Evolutionary conservation across 2,888 invertebrate genomes (phyloP).

Genomic region (Pyrgus malvae): DNA sequence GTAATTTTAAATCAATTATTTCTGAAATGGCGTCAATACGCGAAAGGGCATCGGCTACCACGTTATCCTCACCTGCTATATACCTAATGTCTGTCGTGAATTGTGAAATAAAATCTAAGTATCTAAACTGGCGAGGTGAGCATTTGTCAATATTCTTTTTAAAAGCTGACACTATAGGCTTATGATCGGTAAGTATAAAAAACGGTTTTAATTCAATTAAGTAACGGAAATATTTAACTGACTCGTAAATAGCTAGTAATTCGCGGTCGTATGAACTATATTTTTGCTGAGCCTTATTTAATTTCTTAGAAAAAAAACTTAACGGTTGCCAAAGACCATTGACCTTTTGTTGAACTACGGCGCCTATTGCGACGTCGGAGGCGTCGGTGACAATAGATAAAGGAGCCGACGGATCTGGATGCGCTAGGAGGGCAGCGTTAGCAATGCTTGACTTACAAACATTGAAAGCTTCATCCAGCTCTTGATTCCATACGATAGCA

Average conservation of each 20-base stretch:
- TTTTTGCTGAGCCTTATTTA: neutral
- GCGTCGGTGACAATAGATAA: slow-evolving; percentile 2
- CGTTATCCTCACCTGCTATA: slow-evolving; percentile 1
- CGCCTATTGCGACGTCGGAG: neutral
- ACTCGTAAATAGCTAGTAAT: slow-evolving; percentile 46
- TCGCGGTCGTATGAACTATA: slow-evolving; percentile 45
- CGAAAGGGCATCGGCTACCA: neutral
- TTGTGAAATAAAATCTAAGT: slow-evolving; percentile 3
- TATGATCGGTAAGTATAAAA: slow-evolving; percentile 5
- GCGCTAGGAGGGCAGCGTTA: neutral
- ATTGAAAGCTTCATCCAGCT: neutral
- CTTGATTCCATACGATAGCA: neutral
- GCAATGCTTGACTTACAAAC: neutral
- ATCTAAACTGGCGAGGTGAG: slow-evolving; percentile 2
- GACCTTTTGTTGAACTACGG: neutral
- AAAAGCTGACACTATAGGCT: neutral
- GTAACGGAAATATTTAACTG: slow-evolving; percentile 26
- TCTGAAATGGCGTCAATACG: no score
- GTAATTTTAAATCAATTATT: no score
- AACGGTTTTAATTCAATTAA: slow-evolving; percentile 13
- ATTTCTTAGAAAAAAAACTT: neutral
- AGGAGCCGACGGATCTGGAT: neutral
- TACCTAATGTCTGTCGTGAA: slow-evolving; percentile 1
- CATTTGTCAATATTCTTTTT: neutral
- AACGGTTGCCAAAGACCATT: neutral